Percentiles rank a stretch among this genome's conserved stretches.
Evolutionary conservation across 2,113 vertebrate species (phyloP).

Genomic region (Pyxicephalus adspersus): DNA sequence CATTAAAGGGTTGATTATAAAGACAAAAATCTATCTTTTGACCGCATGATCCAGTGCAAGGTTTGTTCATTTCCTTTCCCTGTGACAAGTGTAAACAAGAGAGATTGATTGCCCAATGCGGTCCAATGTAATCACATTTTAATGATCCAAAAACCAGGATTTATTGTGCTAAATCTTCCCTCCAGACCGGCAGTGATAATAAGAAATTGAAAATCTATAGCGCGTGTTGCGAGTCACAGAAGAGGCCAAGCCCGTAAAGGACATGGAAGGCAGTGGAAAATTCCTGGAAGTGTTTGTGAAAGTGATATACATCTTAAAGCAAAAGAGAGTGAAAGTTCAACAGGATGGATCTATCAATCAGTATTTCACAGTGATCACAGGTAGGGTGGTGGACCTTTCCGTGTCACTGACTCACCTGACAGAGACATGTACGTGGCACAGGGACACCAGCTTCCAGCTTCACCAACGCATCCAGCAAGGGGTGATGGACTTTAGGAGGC

Average conservation of each 20-base stretch:
- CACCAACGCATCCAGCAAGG: no score
- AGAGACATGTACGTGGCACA: no score
- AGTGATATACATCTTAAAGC: no score
- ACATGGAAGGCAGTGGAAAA: no score
- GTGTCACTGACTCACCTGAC: no score
- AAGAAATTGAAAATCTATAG: slow-evolving; percentile 29
- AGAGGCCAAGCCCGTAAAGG: neutral
- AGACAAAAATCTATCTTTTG: slow-evolving; percentile 14
- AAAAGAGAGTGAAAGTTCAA: no score
- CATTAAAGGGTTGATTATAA: neutral
- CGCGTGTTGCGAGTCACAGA: neutral
- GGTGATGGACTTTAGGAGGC: no score
- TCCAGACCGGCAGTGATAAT: slow-evolving; percentile 36
- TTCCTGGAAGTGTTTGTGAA: no score
- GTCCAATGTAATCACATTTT: slow-evolving; percentile 58
- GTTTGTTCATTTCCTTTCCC: slow-evolving; percentile 48
- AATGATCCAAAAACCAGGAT: slow-evolving; percentile 51
- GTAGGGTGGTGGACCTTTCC: no score
- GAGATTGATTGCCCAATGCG: slow-evolving; percentile 48
- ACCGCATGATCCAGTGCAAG: slow-evolving; percentile 3
- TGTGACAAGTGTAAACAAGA: slow-evolving; percentile 14
- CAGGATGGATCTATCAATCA: no score
- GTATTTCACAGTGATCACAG: no score
- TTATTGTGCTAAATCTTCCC: slow-evolving; percentile 54
- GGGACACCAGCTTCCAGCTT: no score